Conservation (phyloP, 2,888 invertebrate genomes). For the Tenthredo livida region DNA sequence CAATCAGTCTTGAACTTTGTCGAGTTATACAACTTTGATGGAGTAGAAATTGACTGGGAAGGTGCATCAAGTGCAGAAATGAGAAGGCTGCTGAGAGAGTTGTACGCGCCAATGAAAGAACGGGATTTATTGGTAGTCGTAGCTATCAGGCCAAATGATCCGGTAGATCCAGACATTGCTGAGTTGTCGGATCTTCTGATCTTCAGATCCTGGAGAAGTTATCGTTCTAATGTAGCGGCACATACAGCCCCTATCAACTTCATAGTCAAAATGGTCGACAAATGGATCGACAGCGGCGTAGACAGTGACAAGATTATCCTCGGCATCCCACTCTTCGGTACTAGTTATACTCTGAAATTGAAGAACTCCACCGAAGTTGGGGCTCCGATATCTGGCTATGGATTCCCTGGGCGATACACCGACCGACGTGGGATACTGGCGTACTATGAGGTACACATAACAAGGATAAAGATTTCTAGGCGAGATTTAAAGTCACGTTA, state of each 20-base stretch:
- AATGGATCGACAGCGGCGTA: slow-evolving; percentile 79
- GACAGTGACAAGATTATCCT: slow-evolving; percentile 85
- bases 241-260: slow-evolving; percentile 70
- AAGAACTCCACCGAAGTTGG: slow-evolving; percentile 80
- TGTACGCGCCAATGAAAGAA: slow-evolving; percentile 82
- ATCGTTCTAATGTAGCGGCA: slow-evolving; percentile 62
- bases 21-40: slow-evolving; percentile 87
- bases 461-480: background rate
- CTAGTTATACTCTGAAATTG: slow-evolving; percentile 84
- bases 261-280: slow-evolving; percentile 63
- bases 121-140: slow-evolving; percentile 82
- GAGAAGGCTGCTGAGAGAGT: slow-evolving; percentile 81
- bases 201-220: slow-evolving; percentile 82
- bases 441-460: slow-evolving; percentile 84
- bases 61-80: slow-evolving; percentile 79
- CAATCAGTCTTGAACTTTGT: slow-evolving; percentile 84
- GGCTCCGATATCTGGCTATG: slow-evolving; percentile 82
- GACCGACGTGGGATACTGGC: slow-evolving; percentile 84
- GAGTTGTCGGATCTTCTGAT: slow-evolving; percentile 84
- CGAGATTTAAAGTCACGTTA: background rate
- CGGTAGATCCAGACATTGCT: slow-evolving; percentile 82
- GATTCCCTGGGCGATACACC: slow-evolving; percentile 84
- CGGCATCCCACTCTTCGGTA: slow-evolving; percentile 87
- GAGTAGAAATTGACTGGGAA: slow-evolving; percentile 87
- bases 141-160: slow-evolving; percentile 83